Conservation (phyloP, 2,888 invertebrate species). For the Lamellibrachia satsuma region DNA sequence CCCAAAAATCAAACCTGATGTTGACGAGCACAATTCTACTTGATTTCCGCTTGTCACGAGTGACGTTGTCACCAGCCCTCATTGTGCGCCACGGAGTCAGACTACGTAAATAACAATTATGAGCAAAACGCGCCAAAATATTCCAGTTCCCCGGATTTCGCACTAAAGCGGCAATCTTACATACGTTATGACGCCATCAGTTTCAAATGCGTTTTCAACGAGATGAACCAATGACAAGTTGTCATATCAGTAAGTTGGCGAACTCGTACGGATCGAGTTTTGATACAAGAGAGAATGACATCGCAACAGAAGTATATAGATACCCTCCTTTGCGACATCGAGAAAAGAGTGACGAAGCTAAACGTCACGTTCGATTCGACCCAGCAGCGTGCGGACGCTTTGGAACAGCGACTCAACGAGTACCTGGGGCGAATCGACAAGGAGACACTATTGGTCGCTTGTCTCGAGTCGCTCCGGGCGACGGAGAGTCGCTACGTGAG, state of each 20-base stretch:
- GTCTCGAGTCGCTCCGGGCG: neutral
- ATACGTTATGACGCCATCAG: neutral
- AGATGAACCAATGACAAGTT: neutral
- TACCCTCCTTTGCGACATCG: neutral
- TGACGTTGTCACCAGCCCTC: neutral
- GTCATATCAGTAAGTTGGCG: neutral
- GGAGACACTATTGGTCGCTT: neutral
- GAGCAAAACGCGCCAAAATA: neutral
- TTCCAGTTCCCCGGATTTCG: neutral
- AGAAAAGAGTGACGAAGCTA: neutral
- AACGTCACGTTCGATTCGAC: neutral
- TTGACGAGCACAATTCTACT: neutral
- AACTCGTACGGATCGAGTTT: neutral
- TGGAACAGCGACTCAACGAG: neutral
- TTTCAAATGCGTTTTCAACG: neutral
- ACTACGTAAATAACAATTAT: neutral
- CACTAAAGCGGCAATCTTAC: neutral
- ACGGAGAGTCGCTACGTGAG: neutral
- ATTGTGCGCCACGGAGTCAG: neutral
- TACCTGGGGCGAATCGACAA: neutral
- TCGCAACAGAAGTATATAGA: neutral
- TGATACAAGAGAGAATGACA: neutral
- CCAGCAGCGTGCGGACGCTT: neutral
- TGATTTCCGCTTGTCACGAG: neutral
- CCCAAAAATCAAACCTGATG: neutral